Evolutionary conservation across 2,113 vertebrate species (phyloP), one percentile per base, ranked within the genome.

Genomic region (Nothoprocta pentlandii): DNA sequence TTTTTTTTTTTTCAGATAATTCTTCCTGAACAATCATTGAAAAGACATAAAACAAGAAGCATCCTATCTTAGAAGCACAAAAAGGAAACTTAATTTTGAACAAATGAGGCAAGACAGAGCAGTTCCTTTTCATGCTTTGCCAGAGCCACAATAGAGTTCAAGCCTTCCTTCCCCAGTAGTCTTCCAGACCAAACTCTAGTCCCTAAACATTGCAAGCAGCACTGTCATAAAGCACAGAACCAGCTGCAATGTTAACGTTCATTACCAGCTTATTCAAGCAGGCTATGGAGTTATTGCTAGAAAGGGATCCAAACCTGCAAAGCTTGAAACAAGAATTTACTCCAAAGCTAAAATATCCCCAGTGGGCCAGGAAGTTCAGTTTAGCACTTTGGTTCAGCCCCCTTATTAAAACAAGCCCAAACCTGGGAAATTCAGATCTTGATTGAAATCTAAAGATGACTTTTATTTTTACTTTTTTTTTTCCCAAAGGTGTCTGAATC

Each of bases 401-500:
- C 47, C 51, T 85, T 90, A 77, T 67, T 95, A 91, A 94, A 94
- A 90, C 79, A 94, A 91, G 80, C 8, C 23, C 49, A 41, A 92
- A 90, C 77, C n/a, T 86, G 66, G 58, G 47, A 92, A 94, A 88
- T 84, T 79, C 17, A 79, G 84, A 96, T 92, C 85, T 92, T 80
- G 80, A 90, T 79, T 84, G 58, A 90, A 90, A 90, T 95, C 73
- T 86, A 62, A 91, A 86, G 56, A 15, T 84, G 76, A 94, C 74
- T 62, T 95, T 95, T 89, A 88, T 83, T 92, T 93, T 92, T 28
- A 39, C 11, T 81, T 77, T 49, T 49, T 49, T 44, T 44, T 47
- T 74, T 30, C 3, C 12, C 20, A 69, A 2, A 2, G 0, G 13
- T 47, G 12, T 22, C 8, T 80, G 69, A 34, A 34, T 34, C 77